Base-by-base conservation (phyloP, 2,888 invertebrate genomes). In the Netelia fuscicornis region DNA sequence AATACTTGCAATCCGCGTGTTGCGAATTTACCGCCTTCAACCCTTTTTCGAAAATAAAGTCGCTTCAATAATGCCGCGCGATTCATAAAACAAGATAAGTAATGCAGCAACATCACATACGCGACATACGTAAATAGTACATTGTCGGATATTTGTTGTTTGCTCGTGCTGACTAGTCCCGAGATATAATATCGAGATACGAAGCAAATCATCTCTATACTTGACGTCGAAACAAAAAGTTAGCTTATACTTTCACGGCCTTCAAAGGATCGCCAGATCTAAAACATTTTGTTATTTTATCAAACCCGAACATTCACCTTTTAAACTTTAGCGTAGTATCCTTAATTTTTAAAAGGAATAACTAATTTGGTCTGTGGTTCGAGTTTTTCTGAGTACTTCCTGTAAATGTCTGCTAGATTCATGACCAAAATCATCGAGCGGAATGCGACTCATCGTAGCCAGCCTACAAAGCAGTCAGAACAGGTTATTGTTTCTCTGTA, bases 401-500 rank as follows among this genome's bases (percentile, higher is more conserved):
- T 92, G 91, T 60, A 96, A 91, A 81, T 94, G 93, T 89, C 94
- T 94, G 56, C 94, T 95, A 1, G 95, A 94, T 78, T 95, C 94
- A 60, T 96, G 91, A 11, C 96, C 96, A 93, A 96, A 96, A n/a
- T 91, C 92, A 87, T 96, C 96, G 71, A 96, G 94, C 8, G 95
- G 94, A 86, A 90, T 88, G 67, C 96, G 94, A 89, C 95, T 94
- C 95, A 96, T 96, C 65, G 94, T 93, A 30, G 95, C 95, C 86
- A 96, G 94, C 90, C 96, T 96, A 88, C 6, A 93, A 93, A 85
- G 2, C 17, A 5, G 56, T 6, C 37, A 6, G 37, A 37, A 37
- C 37, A 37, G 37, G 6, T 37, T 37, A 37, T 37, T 6, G 5
- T 6, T 37, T 37, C 37, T 44, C 17, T 11, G 9, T 48, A 25